A percentile compares a stretch with the other conserved stretches of the same genome.
Conservation (phyloP, 2,797 vertebrate genomes). For the Caiman crocodilus region DNA sequence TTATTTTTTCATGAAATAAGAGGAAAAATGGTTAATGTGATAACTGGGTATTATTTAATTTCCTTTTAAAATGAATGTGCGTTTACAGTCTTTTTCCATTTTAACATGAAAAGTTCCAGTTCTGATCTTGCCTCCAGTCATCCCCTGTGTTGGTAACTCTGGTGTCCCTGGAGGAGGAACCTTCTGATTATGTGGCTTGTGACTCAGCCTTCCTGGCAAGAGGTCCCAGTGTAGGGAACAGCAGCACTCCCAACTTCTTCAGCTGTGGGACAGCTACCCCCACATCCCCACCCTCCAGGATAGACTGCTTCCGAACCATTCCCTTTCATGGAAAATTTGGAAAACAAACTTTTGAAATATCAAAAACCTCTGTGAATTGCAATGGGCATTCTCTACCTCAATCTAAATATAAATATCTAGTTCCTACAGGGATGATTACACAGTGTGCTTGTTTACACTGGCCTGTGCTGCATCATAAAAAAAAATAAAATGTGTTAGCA, state of each 20-base stretch:
- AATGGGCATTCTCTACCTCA: neutral
- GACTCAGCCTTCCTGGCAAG: too few species aligned
- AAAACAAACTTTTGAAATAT: neutral
- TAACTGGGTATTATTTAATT: neutral
- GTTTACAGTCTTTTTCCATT: neutral
- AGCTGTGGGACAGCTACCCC: rapidly evolving
- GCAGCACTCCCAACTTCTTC: neutral
- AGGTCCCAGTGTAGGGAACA: neutral
- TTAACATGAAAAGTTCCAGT: slow-evolving; percentile 12
- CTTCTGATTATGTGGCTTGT: too few species aligned
- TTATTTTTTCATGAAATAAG: neutral
- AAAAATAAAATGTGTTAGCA: slow-evolving; percentile 46
- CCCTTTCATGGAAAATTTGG: neutral
- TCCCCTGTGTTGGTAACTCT: neutral
- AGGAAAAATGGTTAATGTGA: neutral
- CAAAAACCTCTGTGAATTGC: neutral
- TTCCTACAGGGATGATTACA: neutral
- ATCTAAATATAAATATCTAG: neutral
- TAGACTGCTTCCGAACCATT: neutral
- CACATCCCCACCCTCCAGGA: neutral
- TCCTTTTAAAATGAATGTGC: neutral
- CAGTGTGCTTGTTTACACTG: neutral
- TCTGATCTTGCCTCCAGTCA: neutral
- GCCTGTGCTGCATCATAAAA: slow-evolving; percentile 43
- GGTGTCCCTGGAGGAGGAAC: neutral